phyloP scores from a whole-genome alignment of 2,888 invertebrate genomes.

The Drosophila subsilvestris region DNA sequence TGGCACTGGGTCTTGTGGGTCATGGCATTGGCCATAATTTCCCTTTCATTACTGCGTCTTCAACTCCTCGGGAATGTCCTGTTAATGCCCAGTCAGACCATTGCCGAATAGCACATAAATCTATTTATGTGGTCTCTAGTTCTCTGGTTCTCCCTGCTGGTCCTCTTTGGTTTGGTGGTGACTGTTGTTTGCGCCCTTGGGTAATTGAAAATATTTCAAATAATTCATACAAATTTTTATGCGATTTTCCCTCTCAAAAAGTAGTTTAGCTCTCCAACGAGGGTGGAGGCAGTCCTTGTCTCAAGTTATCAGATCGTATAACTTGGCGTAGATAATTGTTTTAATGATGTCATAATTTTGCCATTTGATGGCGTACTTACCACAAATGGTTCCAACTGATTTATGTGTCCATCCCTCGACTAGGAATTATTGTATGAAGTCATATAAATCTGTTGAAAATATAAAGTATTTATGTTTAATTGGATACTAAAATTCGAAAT shows the following conservation, averaged over 20 bases:
- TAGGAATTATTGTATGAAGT: neutral
- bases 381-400: constrained; percentile 57
- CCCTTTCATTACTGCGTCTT: constrained; percentile 62
- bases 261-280: constrained; percentile 51
- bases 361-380: constrained; percentile 56
- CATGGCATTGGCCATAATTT: constrained; percentile 60
- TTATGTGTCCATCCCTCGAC: constrained; percentile 50
- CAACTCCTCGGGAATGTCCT: constrained; percentile 59
- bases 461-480: neutral
- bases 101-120: constrained; percentile 79
- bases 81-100: constrained; percentile 65
- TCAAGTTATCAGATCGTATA: constrained; percentile 56
- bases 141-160: constrained; percentile 1
- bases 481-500: neutral
- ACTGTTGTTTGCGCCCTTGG: constrained; percentile 27
- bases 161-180: constrained; percentile 12
- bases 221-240: constrained; percentile 79
- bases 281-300: constrained; percentile 7
- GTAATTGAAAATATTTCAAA: constrained; percentile 79
- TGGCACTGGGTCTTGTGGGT: constrained; percentile 45
- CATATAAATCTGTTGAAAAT: neutral
- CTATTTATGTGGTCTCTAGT: constrained; percentile 71
- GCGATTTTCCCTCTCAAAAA: constrained; percentile 63
- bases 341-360: constrained; percentile 76
- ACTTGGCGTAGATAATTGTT: constrained; percentile 71